Conservation (phyloP, 2,888 invertebrate species). For the Pediacus dermestoides region DNA sequence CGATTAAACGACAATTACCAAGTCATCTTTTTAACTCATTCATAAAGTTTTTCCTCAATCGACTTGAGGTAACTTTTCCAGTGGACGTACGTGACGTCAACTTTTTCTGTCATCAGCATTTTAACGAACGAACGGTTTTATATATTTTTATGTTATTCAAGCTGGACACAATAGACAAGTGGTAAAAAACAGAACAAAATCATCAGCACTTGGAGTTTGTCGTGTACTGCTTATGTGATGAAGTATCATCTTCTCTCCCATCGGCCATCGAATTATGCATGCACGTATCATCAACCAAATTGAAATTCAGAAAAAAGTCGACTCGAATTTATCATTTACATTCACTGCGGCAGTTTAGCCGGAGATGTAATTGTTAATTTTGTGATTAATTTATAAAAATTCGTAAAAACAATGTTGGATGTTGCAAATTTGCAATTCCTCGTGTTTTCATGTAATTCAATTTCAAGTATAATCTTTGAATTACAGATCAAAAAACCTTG, state of each 20-base stretch:
- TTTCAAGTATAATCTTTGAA: constrained; percentile 23
- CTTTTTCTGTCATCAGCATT: constrained; percentile 16
- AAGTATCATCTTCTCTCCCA: no score
- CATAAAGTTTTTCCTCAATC: constrained; percentile 25
- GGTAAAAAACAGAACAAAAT: constrained; percentile 11
- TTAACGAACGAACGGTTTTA: no score
- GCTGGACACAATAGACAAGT: constrained; percentile 9
- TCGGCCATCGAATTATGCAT: constrained; percentile 31
- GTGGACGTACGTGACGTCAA: constrained; percentile 18
- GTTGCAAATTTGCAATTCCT: constrained; percentile 18
- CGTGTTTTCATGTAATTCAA: constrained; percentile 24
- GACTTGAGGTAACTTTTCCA: constrained; percentile 9
- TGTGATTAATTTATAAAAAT: no score
- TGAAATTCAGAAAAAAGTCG: constrained; percentile 17
- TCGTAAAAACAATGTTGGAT: neutral
- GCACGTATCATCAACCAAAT: constrained; percentile 31
- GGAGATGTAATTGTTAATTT: no score
- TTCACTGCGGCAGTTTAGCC: no score
- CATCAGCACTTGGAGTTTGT: no score
- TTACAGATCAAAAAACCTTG: constrained; percentile 26
- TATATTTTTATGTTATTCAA: constrained; percentile 7
- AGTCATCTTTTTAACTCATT: constrained; percentile 22
- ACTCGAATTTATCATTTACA: no score
- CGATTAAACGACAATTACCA: constrained; percentile 27
- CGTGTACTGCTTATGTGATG: no score